Conservation (phyloP, 2,888 invertebrate genomes). For the Oligia strigilis region DNA sequence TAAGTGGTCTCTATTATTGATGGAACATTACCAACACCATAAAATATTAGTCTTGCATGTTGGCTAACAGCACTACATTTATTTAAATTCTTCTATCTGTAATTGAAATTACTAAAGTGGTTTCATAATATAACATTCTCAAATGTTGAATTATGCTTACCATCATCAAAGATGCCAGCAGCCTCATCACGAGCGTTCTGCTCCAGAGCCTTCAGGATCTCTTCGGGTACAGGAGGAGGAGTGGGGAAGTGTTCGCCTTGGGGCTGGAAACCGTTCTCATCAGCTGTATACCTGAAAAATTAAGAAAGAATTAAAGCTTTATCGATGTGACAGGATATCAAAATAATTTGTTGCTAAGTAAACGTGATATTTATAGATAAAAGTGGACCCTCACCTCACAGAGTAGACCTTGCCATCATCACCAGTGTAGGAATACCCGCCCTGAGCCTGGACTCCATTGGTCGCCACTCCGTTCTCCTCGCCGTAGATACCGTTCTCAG, state of each 20-base stretch:
- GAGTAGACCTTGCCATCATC: constrained; percentile 86
- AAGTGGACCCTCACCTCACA: constrained; percentile 74
- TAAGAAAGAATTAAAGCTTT: too few species aligned
- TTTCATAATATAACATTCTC: constrained; percentile 2
- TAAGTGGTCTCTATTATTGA: not conserved
- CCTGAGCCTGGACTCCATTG: constrained; percentile 85
- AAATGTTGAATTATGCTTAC: constrained; percentile 67
- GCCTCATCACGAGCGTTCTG: constrained; percentile 87
- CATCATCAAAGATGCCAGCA: constrained; percentile 85
- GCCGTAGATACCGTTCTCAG: constrained; percentile 85
- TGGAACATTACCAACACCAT: too few species aligned
- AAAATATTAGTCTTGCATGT: not conserved
- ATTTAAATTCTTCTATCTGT: not conserved
- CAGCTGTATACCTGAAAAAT: constrained; percentile 80
- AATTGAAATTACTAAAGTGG: not conserved
- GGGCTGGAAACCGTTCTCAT: constrained; percentile 86
- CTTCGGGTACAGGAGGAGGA: constrained; percentile 85
- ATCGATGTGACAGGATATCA: too few species aligned
- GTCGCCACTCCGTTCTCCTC: constrained; percentile 86
- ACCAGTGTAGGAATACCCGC: constrained; percentile 86
- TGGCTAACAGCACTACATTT: not conserved
- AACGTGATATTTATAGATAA: too few species aligned
- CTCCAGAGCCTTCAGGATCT: constrained; percentile 83
- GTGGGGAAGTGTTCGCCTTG: constrained; percentile 87
- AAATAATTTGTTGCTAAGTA: too few species aligned